These are phyloP conservation scores for Metacarcinus magister DNA, from an alignment of 2,888 invertebrate genomes.

Conservation along the genomic window DNA sequence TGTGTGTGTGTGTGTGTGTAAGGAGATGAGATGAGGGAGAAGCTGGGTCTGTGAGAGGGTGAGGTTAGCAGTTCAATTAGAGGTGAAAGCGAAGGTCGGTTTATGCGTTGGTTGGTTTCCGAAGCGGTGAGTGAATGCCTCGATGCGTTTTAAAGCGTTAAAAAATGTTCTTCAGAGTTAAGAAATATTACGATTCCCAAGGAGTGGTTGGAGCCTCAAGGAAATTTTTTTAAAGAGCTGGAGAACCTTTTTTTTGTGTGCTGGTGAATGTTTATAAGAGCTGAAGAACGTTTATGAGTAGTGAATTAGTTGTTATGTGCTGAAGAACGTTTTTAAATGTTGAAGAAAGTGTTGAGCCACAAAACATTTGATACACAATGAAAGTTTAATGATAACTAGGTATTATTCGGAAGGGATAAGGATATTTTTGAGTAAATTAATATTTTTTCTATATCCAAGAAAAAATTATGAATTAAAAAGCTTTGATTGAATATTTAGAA, in stretches of 20 bases:
- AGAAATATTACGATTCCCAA: background rate
- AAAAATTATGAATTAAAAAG: background rate
- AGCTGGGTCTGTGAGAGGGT: background rate
- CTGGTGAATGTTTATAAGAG: no score
- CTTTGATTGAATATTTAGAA: background rate
- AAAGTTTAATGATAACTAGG: no score
- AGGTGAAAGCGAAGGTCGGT: background rate
- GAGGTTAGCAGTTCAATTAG: slow-evolving; percentile 21
- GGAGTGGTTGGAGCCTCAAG: background rate
- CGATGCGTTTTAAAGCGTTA: background rate
- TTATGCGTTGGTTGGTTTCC: background rate
- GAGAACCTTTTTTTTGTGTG: no score
- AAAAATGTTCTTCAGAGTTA: background rate
- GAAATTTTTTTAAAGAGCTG: no score
- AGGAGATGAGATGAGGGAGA: background rate
- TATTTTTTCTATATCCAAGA: background rate
- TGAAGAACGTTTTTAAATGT: no score
- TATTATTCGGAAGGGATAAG: no score
- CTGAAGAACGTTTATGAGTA: no score
- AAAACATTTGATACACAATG: no score
- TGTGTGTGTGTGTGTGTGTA: background rate
- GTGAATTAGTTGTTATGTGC: no score
- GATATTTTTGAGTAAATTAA: background rate
- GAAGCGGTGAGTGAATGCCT: background rate
- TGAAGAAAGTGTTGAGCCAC: no score